phyloP scores from a whole-genome alignment of 2,888 invertebrate genomes.

The Cryptops parisi region DNA sequence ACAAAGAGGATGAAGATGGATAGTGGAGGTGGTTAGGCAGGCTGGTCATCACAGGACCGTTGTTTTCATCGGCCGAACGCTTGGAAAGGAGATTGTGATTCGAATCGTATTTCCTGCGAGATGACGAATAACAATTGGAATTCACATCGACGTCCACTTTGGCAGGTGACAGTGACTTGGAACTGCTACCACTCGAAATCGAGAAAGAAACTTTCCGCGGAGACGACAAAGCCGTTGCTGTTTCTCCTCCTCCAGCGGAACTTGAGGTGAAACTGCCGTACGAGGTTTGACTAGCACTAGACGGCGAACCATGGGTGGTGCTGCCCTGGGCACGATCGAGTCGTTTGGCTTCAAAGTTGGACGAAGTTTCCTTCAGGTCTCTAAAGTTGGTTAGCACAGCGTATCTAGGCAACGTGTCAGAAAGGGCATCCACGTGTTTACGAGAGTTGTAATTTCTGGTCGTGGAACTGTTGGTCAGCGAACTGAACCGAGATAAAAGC shows the following conservation, averaged over 20 bases:
- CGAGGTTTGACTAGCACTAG: background rate
- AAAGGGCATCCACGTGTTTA: too few relatives aligned
- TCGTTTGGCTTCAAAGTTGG: background rate
- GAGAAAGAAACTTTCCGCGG: background rate
- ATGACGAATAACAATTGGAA: background rate
- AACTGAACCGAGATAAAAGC: background rate
- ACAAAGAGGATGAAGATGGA: constrained; percentile 4
- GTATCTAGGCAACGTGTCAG: background rate
- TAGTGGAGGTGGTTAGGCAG: background rate
- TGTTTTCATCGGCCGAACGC: background rate
- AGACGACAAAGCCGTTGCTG: background rate
- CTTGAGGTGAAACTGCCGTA: background rate
- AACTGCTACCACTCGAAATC: background rate
- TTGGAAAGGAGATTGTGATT: constrained; percentile 3
- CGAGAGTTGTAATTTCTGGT: too few relatives aligned
- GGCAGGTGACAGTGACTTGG: background rate
- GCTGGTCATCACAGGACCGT: background rate
- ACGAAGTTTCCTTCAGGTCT: background rate
- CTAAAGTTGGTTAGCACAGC: background rate
- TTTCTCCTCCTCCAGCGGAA: too few relatives aligned
- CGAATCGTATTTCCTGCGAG: background rate
- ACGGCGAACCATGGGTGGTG: too few relatives aligned
- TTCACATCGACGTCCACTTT: background rate
- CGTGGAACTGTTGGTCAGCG: background rate
- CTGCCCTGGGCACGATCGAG: too few relatives aligned